Base-by-base conservation (phyloP, 2,797 vertebrate species). In the Sebastes diaconus region DNA sequence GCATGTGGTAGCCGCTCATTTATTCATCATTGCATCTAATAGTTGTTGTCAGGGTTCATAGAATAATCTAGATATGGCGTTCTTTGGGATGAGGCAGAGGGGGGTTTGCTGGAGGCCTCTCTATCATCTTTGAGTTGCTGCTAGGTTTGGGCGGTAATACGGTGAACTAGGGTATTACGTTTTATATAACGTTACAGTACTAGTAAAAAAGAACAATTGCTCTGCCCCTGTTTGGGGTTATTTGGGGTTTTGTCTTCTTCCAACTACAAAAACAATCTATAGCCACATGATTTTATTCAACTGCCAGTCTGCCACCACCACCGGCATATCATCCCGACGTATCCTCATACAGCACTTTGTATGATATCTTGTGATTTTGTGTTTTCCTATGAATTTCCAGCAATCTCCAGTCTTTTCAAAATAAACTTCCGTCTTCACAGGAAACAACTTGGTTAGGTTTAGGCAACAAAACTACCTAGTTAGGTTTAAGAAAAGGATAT, bases 21-120 rank as follows among this genome's bases (percentile, higher is more conserved):
- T 76, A 50, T 75, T 80, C 9, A 13, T 61, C 72, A 20, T 81
- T 75, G 59, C 11, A 57, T 74, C 24, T 72, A 77, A 79, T 75
- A 58, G 70, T 4, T 75, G 63, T 75, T 83, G 73, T 87, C 59
- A 63, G 66, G 39, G 76, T 57, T 87, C 60, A 24, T 13, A 73
- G 64, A 80, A 30, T 54, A 36, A 77, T 75, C 55, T 74, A 32
- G 54, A 84, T 58, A 75, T 18, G 2, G 25, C 13, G 75, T 79
- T 54, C 61, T 75, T 73, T 83, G 34, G 77, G 74, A 65, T 54
- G 65, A 70, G 32, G 59, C 24, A 11, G 50, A 25, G 9, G 20
- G 68, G 50, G 29, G 63, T 81, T 42, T 5, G 6, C 68, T 42
- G 14, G 20, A 46, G 5, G 4, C 64, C 46, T 39, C 79, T 85